Conservation (phyloP, 1,140 invertebrate genomes). For the Lepidostoma basale region DNA sequence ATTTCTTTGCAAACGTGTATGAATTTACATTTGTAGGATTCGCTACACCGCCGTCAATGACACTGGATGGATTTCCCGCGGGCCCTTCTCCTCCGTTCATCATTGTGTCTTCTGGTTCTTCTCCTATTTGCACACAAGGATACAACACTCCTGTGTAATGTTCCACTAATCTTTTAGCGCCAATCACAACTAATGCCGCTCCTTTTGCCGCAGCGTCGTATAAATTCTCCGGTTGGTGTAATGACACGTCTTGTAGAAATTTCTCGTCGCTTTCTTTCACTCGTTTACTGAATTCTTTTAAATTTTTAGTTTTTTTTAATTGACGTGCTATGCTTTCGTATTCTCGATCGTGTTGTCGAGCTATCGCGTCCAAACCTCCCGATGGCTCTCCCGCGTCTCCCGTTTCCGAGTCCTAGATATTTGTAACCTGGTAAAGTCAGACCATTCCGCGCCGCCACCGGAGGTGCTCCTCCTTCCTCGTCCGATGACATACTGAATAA, state of each 20-base stretch:
- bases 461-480: too few species aligned
- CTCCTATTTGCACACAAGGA: neutral
- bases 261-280: neutral
- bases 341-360: neutral
- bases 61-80: neutral
- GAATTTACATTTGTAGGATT: neutral
- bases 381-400: neutral
- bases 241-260: neutral
- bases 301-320: neutral
- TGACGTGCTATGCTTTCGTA: neutral
- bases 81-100: neutral
- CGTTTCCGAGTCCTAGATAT: neutral
- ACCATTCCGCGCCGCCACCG: neutral
- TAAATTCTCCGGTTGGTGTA: neutral
- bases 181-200: neutral
- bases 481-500: conserved; percentile 6
- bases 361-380: neutral
- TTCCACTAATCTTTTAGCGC: neutral
- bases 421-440: neutral
- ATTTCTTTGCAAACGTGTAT: neutral
- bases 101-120: too few species aligned
- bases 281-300: neutral
- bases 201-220: neutral
- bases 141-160: neutral
- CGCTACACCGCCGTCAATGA: neutral